A percentile compares a stretch with the other conserved stretches of the same genome.
These are phyloP conservation scores for Calameuta filiformis DNA, from an alignment of 2,888 invertebrate genomes.

Conservation along the genomic window DNA sequence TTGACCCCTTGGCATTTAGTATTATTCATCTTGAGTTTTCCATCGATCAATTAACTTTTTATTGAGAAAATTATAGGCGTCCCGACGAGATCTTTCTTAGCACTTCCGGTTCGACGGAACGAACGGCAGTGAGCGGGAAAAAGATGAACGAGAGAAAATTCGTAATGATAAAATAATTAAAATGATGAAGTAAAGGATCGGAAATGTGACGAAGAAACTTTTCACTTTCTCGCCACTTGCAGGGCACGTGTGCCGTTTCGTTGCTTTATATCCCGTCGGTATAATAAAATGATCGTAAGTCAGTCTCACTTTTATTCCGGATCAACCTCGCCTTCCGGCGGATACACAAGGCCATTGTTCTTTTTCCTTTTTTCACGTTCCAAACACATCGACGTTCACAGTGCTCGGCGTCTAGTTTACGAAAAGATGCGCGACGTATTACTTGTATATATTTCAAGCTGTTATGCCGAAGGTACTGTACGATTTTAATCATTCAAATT, in stretches of 20 bases:
- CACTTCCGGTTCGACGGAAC: not conserved
- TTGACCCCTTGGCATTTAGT: not conserved
- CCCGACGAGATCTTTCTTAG: not conserved
- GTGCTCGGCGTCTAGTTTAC: conserved; percentile 1
- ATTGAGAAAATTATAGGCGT: not conserved
- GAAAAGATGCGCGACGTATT: not conserved
- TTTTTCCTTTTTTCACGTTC: conserved; percentile 22
- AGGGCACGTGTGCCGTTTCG: conserved; percentile 1
- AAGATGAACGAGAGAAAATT: not conserved
- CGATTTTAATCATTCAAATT: not conserved
- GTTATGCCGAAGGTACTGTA: not conserved
- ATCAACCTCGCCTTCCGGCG: conserved; percentile 50
- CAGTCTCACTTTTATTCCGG: conserved; percentile 10
- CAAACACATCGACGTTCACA: not conserved
- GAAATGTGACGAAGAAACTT: conserved; percentile 27
- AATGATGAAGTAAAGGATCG: not conserved
- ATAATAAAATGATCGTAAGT: not conserved
- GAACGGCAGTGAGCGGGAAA: not conserved
- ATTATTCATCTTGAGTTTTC: not conserved
- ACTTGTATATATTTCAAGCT: not conserved
- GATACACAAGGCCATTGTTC: conserved; percentile 62
- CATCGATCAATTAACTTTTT: not conserved
- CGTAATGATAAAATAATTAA: not conserved
- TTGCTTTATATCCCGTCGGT: conserved; percentile 16
- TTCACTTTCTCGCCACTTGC: conserved; percentile 52